A percentile compares a stretch with the other conserved stretches of the same genome.
These are phyloP conservation scores for Osmoderma eremita DNA, from an alignment of 2,888 invertebrate genomes.

Conservation along the genomic window DNA sequence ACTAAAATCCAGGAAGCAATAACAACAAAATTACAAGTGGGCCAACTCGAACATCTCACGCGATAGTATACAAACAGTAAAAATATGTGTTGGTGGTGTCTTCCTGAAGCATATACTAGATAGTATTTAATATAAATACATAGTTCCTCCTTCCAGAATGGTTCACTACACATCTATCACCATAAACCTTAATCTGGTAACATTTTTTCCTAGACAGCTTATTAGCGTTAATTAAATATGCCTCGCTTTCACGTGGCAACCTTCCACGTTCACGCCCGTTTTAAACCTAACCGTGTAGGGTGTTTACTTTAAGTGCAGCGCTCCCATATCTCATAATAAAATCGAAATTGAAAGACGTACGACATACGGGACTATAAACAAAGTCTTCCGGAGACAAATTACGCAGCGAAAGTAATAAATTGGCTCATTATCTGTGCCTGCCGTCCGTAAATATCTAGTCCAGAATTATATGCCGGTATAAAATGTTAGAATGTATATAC, in stretches of 20 bases:
- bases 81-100: too few species aligned
- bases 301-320: conserved; percentile 15
- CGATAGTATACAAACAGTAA: too few species aligned
- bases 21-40: too few species aligned
- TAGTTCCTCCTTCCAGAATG: too few species aligned
- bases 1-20: too few species aligned
- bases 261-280: background rate
- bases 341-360: conserved; percentile 32
- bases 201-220: conserved; percentile 21
- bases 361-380: conserved; percentile 17
- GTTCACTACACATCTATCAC: conserved; percentile 10
- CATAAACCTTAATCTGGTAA: conserved; percentile 23
- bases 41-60: too few species aligned
- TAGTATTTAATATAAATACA: too few species aligned
- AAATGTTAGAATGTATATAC: too few species aligned
- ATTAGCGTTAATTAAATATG: conserved; percentile 35
- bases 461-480: too few species aligned
- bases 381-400: conserved; percentile 26
- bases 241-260: conserved; percentile 10
- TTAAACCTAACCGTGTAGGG: background rate
- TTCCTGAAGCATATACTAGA: too few species aligned
- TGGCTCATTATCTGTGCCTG: conserved; percentile 32
- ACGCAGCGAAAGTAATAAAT: conserved; percentile 28
- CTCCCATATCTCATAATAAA: conserved; percentile 31
- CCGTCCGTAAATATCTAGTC: conserved; percentile 10